A percentile compares a stretch with the other conserved stretches of the same genome.
Evolutionary conservation across 2,888 invertebrate species (phyloP).

Genomic region (Synergus laeviventris): DNA sequence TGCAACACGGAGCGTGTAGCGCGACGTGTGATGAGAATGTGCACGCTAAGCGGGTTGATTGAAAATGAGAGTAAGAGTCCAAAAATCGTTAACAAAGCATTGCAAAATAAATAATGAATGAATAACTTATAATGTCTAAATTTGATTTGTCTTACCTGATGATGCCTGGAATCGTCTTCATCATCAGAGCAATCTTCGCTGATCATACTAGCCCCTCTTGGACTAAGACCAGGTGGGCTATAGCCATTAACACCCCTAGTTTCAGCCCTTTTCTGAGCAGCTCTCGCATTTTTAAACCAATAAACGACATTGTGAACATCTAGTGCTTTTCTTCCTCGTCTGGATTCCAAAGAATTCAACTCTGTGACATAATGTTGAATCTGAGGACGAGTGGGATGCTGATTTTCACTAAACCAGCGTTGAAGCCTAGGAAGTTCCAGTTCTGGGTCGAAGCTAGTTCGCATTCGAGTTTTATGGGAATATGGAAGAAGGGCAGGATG

Average conservation of each 20-base stretch:
- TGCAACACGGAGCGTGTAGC: no score
- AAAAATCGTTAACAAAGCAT: no score
- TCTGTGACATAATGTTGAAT: conserved; percentile 97
- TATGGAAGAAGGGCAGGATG: conserved; percentile 83
- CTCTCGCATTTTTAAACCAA: conserved; percentile 98
- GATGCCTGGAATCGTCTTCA: conserved; percentile 78
- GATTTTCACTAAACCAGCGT: conserved; percentile 97
- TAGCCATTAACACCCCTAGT: conserved; percentile 76
- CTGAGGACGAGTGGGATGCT: conserved; percentile 97
- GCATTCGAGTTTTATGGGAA: conserved; percentile 92
- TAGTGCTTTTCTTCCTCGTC: conserved; percentile 93
- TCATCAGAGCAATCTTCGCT: conserved; percentile 75
- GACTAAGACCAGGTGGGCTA: conserved; percentile 74
- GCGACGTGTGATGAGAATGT: no score
- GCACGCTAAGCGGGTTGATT: no score
- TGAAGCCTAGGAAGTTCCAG: conserved; percentile 96
- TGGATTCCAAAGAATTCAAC: conserved; percentile 93
- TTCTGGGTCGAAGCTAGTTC: conserved; percentile 98
- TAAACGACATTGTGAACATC: conserved; percentile 98
- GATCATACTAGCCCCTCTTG: conserved; percentile 74
- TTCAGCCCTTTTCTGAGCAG: conserved; percentile 95
- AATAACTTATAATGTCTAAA: not conserved
- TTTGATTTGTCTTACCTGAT: conserved; percentile 68
- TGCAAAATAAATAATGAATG: not conserved
- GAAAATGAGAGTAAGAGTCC: no score